phyloP scores from a whole-genome alignment of 1,140 invertebrate genomes.

The Drosophila bipectinata region DNA sequence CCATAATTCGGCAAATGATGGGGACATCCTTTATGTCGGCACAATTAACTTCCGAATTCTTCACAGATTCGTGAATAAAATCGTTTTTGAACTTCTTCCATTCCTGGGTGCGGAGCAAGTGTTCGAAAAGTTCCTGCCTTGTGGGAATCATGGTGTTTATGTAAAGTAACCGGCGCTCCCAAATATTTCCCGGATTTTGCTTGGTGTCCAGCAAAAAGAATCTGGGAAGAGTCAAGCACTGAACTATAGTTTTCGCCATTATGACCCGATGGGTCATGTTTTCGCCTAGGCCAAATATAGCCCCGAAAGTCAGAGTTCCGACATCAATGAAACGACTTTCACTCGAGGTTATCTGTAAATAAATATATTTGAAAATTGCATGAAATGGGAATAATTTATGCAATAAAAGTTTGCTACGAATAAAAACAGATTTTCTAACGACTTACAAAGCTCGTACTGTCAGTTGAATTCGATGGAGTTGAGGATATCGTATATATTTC shows the following conservation, averaged over 20 bases:
- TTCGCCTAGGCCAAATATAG: slow-evolving; percentile 85
- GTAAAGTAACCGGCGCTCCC: slow-evolving; percentile 85
- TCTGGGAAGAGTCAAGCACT: slow-evolving; percentile 85
- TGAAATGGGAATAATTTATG: not conserved
- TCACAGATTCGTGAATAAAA: slow-evolving; percentile 70
- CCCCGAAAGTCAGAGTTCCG: slow-evolving; percentile 71
- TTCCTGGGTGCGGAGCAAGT: slow-evolving; percentile 84
- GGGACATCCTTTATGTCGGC: slow-evolving; percentile 64
- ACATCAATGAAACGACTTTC: slow-evolving; percentile 79
- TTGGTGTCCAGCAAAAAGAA: slow-evolving; percentile 85
- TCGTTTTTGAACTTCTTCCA: slow-evolving; percentile 85
- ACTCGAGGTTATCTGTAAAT: slow-evolving; percentile 8
- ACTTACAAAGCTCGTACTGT: not conserved
- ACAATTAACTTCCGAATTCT: slow-evolving; percentile 1
- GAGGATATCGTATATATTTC: not conserved
- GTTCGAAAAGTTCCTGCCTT: slow-evolving; percentile 83
- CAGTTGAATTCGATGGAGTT: not conserved
- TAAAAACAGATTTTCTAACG: not conserved
- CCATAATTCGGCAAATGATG: slow-evolving; percentile 74
- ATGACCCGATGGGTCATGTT: slow-evolving; percentile 85
- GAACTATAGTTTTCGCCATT: slow-evolving; percentile 84
- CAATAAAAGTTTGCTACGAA: not conserved
- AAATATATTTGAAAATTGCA: too few species aligned
- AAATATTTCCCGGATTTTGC: slow-evolving; percentile 86
- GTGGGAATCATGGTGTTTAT: slow-evolving; percentile 85